Conservation (phyloP, 2,888 invertebrate genomes). For the Auanema freiburgensis region DNA sequence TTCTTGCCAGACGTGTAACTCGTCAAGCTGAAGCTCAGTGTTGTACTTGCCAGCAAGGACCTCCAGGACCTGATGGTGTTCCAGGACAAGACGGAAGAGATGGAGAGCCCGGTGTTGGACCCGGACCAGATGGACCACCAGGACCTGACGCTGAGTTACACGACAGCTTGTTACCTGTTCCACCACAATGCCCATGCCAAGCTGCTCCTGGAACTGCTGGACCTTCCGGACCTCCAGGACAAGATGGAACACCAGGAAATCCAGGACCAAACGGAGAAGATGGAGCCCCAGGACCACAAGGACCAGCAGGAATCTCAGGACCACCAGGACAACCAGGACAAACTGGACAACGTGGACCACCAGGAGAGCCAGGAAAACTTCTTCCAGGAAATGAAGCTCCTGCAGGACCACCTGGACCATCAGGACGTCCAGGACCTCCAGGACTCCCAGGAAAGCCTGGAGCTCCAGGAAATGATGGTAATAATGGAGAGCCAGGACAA, state of each 20-base stretch:
- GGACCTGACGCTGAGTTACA: slow-evolving; percentile 63
- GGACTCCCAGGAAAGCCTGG: slow-evolving; percentile 48
- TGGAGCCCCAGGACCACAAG: slow-evolving; percentile 53
- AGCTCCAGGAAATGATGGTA: slow-evolving; percentile 35
- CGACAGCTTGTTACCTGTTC: slow-evolving; percentile 61
- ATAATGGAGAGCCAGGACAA: slow-evolving; percentile 24
- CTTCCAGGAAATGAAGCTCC: slow-evolving; percentile 47
- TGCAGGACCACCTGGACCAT: slow-evolving; percentile 53
- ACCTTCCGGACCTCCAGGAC: slow-evolving; percentile 63
- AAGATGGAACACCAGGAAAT: slow-evolving; percentile 55
- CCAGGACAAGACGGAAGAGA: slow-evolving; percentile 51
- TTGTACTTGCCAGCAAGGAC: slow-evolving; percentile 62
- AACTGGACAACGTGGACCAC: slow-evolving; percentile 48
- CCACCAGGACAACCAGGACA: slow-evolving; percentile 54
- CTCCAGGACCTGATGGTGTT: slow-evolving; percentile 52
- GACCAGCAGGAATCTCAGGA: slow-evolving; percentile 56
- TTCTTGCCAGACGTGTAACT: slow-evolving; percentile 49
- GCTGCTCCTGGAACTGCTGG: slow-evolving; percentile 76
- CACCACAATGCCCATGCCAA: slow-evolving; percentile 61
- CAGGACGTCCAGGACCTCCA: slow-evolving; percentile 57
- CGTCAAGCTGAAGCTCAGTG: slow-evolving; percentile 60
- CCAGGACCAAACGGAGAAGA: slow-evolving; percentile 53
- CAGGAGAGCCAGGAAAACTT: slow-evolving; percentile 49
- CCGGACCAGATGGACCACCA: slow-evolving; percentile 56
- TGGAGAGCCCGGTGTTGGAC: slow-evolving; percentile 56